Percentiles rank a stretch among this genome's conserved stretches.
phyloP scores from a whole-genome alignment of 2,113 vertebrate species.

The Anser cygnoides region DNA sequence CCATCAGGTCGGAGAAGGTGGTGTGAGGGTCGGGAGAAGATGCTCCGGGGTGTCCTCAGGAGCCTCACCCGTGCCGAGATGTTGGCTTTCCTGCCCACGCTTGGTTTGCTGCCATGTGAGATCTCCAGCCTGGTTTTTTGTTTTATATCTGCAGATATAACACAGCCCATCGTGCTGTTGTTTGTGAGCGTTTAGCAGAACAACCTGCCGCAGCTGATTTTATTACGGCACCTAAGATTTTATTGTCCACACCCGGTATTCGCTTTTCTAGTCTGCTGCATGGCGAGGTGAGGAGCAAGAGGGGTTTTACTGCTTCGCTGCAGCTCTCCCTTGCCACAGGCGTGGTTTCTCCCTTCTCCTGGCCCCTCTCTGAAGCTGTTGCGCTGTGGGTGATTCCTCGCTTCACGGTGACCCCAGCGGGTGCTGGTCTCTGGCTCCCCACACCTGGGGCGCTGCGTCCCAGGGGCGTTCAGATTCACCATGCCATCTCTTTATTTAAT shows the following conservation, averaged over 20 bases:
- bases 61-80: background rate
- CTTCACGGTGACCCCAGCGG: background rate
- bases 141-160: background rate
- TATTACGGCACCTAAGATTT: background rate
- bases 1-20: background rate
- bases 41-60: background rate
- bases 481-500: conserved; percentile 74
- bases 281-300: background rate
- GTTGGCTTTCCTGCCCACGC: background rate
- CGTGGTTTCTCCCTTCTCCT: background rate
- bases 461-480: conserved; percentile 35
- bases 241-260: background rate
- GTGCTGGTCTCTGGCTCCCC: background rate
- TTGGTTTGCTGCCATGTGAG: rapidly evolving
- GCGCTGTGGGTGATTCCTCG: background rate
- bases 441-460: background rate
- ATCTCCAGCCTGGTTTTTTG: background rate
- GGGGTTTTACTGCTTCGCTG: background rate
- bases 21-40: background rate
- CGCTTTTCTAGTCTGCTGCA: background rate
- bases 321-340: background rate
- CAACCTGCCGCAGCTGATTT: background rate
- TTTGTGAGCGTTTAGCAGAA: background rate
- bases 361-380: background rate
- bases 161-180: background rate